Conservation (phyloP, 2,113 vertebrate species). For the Promerops cafer region DNA sequence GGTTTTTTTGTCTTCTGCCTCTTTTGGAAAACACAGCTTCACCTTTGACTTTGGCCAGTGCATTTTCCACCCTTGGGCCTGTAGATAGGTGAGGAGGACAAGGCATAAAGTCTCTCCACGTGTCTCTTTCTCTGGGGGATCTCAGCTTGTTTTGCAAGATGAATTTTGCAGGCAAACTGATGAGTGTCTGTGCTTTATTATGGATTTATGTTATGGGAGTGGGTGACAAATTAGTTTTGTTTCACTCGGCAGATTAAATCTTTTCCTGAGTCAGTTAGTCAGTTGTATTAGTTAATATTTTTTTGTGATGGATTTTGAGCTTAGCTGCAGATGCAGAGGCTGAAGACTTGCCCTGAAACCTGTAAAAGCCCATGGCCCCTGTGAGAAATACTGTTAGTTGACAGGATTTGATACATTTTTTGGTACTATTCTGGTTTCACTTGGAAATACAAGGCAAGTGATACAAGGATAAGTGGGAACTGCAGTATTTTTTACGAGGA, state of each 20-base stretch:
- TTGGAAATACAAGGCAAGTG: not conserved
- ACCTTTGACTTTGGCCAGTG: not conserved
- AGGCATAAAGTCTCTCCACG: not conserved
- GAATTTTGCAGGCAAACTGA: not conserved
- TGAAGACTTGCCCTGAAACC: not conserved
- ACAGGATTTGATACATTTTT: not conserved
- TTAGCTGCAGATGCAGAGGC: not conserved
- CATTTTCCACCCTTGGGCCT: not conserved
- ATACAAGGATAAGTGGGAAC: not conserved
- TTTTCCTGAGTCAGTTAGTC: not conserved
- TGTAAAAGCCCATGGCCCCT: fast-evolving
- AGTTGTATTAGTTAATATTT: not conserved
- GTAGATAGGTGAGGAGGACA: not conserved
- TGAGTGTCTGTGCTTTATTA: not conserved
- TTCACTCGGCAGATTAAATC: not conserved
- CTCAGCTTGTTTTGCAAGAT: not conserved
- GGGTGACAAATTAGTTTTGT: not conserved
- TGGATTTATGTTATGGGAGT: not conserved
- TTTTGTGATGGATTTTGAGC: not conserved
- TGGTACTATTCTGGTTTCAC: not conserved
- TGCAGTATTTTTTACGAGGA: not conserved
- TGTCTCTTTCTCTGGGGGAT: not conserved
- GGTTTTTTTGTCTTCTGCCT: not conserved
- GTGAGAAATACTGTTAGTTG: not conserved
- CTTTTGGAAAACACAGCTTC: not conserved